Conservation (phyloP, 2,888 invertebrate species). For the Coremacera marginata region DNA sequence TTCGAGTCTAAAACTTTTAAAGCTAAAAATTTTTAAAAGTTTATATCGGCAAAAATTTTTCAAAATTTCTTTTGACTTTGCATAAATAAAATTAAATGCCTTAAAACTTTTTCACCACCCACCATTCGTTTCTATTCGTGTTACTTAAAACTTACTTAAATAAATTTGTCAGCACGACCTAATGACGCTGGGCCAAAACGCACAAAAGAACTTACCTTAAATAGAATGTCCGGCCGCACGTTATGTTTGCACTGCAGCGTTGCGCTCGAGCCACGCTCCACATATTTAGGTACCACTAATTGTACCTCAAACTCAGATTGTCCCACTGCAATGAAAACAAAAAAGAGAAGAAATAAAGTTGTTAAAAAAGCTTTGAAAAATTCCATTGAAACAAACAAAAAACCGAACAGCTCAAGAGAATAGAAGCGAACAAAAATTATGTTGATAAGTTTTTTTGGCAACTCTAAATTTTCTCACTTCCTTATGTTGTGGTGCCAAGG, state of each 20-base stretch:
- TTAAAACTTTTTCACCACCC: background rate
- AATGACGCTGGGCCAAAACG: background rate
- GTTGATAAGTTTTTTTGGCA: background rate
- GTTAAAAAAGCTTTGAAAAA: background rate
- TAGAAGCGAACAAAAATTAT: background rate
- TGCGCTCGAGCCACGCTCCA: conserved; percentile 79
- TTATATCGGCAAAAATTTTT: too few relatives aligned
- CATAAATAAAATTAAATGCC: background rate
- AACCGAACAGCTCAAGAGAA: background rate
- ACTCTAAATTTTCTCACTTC: background rate
- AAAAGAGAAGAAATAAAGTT: conserved; percentile 6
- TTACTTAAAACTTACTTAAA: background rate
- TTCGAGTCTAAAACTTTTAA: too few relatives aligned
- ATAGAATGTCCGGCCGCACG: conserved; percentile 79
- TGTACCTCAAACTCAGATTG: conserved; percentile 75
- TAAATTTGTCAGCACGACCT: background rate
- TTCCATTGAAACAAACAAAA: conserved; percentile 10
- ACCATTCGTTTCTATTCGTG: background rate
- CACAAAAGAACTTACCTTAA: conserved; percentile 76
- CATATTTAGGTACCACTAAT: conserved; percentile 79
- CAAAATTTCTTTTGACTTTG: too few relatives aligned
- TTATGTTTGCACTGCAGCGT: conserved; percentile 82
- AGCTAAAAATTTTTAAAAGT: too few relatives aligned
- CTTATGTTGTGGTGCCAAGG: too few relatives aligned
- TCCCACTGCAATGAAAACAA: conserved; percentile 61